Percentiles rank a stretch among this genome's conserved stretches.
Conservation (phyloP, 2,797 vertebrate genomes). For the Masticophis lateralis region DNA sequence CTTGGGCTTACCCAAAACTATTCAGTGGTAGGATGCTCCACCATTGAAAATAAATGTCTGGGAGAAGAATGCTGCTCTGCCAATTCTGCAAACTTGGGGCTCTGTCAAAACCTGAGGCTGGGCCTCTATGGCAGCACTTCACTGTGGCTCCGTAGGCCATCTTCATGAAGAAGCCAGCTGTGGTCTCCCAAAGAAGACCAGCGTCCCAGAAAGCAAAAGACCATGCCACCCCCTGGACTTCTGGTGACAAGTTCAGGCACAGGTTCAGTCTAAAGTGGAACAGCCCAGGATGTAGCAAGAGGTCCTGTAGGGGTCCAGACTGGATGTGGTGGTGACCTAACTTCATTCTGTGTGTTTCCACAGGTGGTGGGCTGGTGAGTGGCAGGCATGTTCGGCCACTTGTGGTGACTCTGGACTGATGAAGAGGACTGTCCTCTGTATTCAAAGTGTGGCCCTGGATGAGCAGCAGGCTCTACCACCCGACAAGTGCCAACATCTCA, state of each 20-base stretch:
- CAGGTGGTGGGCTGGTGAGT: constrained; percentile 94
- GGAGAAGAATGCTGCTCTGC: neutral
- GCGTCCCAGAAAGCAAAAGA: neutral
- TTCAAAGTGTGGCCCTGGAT: constrained; percentile 82
- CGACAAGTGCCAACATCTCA: constrained; percentile 74
- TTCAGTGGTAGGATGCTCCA: neutral
- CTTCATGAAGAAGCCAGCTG: neutral
- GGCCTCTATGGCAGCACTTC: neutral
- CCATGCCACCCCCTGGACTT: neutral
- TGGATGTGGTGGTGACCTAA: neutral
- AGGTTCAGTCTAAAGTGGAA: neutral
- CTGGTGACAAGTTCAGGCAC: neutral
- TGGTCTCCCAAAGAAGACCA: neutral
- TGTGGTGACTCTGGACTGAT: constrained; percentile 78
- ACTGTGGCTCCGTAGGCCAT: neutral
- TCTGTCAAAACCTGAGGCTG: neutral
- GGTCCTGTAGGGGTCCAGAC: neutral
- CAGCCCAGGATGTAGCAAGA: neutral
- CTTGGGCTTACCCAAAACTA: neutral
- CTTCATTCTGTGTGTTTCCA: fast-evolving
- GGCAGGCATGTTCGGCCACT: constrained; percentile 85
- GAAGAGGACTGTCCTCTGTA: constrained; percentile 85
- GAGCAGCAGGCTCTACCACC: constrained; percentile 83
- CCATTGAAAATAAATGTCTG: neutral
- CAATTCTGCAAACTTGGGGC: neutral